Evolutionary conservation across 2,113 vertebrate species (phyloP), one percentile per base, ranked within the genome.

Genomic region (Halichoeres trimaculatus): DNA sequence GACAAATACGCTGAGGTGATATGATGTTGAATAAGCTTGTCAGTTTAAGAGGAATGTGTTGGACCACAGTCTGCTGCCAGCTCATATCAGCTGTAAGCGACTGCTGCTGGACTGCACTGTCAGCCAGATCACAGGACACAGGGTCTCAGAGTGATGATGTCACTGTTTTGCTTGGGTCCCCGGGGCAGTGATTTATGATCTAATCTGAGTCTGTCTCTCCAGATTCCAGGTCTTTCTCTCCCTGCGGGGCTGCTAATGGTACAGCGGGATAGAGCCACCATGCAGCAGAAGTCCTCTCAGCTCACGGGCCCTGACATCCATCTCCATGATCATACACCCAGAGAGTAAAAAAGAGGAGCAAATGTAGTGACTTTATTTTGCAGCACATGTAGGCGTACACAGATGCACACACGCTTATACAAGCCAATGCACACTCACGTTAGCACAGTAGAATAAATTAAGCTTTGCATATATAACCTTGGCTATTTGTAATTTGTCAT

Each of bases 131-230:
- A 74, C 83, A 80, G 88, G 84, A 74, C 74, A 81, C 50, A 80
- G 83, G 30, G 70, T 81, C 91, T 91, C 90, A 65, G 70, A 71
- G 74, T 90, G 93, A 92, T 93, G 92, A 95, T 94, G 91, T 93
- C 93, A 93, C 92, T 89, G 40, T 90, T 80, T 91, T 88, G 90
- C 72, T 38, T 79, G 78, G 56, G 83, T 91, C 93, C 89, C 90
- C n/a, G 0, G 92, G 90, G 89, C 87, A 70, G 76, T 96, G 96
- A 97, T 97, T 95, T 95, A 95, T 95, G 93, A 96, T 94, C 93
- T 95, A 94, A 98, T 97, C 95, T 95, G 93, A 88, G 90, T 84
- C 92, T 85, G 94, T 94, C 93, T 83, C 90, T 93, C 87, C 89
- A 78, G 91, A 93, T 88, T 88, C 88, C 85, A 90, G 88, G 90